Evolutionary conservation across 2,113 vertebrate genomes (phyloP).

Genomic region (Microcebus murinus): DNA sequence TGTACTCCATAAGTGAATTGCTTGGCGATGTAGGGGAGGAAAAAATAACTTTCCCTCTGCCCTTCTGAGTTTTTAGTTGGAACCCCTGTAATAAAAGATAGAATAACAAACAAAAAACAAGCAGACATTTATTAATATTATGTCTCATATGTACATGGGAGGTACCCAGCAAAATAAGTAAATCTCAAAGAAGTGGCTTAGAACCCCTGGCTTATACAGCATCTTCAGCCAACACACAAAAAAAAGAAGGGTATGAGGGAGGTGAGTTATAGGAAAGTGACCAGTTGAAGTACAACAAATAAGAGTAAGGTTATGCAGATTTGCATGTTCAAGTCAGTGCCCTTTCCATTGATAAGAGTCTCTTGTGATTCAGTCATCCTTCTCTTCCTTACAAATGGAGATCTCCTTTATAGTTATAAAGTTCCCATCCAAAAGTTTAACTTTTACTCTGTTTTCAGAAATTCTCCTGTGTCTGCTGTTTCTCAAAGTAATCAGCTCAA

Average conservation of each 20-base stretch:
- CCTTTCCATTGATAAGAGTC: not conserved
- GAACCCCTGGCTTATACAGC: not conserved
- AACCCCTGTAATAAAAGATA: not conserved
- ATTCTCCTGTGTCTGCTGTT: not conserved
- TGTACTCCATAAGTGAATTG: not conserved
- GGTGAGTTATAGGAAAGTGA: not conserved
- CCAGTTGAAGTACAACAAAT: not conserved
- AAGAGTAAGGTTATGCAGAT: not conserved
- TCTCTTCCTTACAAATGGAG: not conserved
- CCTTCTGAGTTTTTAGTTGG: not conserved
- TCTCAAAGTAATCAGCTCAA: not conserved
- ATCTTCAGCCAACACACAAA: not conserved
- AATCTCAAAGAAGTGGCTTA: not conserved
- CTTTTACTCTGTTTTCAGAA: not conserved
- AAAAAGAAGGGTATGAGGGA: not conserved
- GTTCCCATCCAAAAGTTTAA: not conserved
- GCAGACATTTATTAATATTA: not conserved
- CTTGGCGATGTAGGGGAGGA: not conserved
- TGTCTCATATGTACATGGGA: not conserved
- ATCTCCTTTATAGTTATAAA: not conserved
- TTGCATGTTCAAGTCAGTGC: not conserved
- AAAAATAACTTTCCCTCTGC: not conserved
- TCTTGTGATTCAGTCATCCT: not conserved
- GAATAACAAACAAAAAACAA: not conserved
- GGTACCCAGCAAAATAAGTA: not conserved